Percentiles rank a stretch among this genome's conserved stretches.
Conservation (phyloP, 1,140 invertebrate species). For the Drosophila insularis region DNA sequence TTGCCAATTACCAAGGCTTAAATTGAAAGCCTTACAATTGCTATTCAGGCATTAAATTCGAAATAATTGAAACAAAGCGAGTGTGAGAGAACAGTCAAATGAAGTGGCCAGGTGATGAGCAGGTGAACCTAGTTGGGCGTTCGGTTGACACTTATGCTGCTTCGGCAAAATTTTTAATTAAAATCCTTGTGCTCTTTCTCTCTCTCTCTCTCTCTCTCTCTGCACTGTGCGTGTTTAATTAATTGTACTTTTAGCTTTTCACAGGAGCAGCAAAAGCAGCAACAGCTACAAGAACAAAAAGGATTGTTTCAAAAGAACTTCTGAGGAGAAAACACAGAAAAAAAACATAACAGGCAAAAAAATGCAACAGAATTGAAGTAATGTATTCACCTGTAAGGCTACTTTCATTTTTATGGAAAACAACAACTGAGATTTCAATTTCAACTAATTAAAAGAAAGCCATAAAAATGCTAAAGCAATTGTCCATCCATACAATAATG, state of each 20-base stretch:
- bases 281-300: slow-evolving; percentile 11
- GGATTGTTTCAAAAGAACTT: slow-evolving; percentile 21
- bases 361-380: slow-evolving; percentile 3
- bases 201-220: slow-evolving; percentile 6
- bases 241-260: slow-evolving; percentile 66
- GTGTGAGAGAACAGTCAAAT: slow-evolving; percentile 4
- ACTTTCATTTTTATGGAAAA: background rate
- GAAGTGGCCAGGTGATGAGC: slow-evolving; percentile 22
- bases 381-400: slow-evolving; percentile 5
- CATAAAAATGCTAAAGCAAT: background rate
- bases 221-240: slow-evolving; percentile 65
- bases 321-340: background rate
- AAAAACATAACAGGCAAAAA: background rate
- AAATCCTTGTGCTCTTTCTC: slow-evolving; percentile 61
- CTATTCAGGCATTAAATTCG: slow-evolving; percentile 68
- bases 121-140: background rate
- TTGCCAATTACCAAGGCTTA: slow-evolving; percentile 72
- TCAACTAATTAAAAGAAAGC: slow-evolving; percentile 3
- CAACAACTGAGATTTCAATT: background rate
- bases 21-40: slow-evolving; percentile 78
- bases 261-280: slow-evolving; percentile 25
- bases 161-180: slow-evolving; percentile 76
- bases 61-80: slow-evolving; percentile 71
- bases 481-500: background rate
- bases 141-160: slow-evolving; percentile 57